These are phyloP conservation scores for Synergus japonicus DNA, from an alignment of 2,888 invertebrate genomes.

Conservation along the genomic window DNA sequence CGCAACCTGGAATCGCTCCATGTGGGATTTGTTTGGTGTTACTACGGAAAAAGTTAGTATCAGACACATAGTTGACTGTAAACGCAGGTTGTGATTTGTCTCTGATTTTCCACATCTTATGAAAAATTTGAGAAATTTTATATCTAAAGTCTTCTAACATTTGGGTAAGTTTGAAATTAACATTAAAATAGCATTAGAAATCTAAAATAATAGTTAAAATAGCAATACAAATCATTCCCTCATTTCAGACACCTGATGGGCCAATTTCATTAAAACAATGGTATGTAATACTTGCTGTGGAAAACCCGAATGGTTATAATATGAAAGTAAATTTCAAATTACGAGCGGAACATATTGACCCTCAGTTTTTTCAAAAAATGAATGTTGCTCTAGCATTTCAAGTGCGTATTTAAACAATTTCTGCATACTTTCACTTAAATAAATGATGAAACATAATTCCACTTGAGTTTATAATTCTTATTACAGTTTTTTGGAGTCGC, in stretches of 20 bases:
- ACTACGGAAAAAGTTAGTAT: neutral
- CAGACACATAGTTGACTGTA: neutral
- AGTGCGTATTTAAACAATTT: neutral
- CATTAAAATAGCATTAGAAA: no score
- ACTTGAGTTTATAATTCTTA: no score
- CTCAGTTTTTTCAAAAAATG: slow-evolving; percentile 50
- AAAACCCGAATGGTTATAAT: slow-evolving; percentile 26
- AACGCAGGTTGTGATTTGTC: neutral
- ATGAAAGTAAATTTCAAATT: slow-evolving; percentile 50
- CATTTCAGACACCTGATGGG: slow-evolving; percentile 49
- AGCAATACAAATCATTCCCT: neutral
- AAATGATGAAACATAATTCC: no score
- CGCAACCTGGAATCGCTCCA: slow-evolving; percentile 52
- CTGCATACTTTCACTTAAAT: no score
- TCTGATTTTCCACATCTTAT: neutral
- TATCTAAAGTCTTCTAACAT: neutral
- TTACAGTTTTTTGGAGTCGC: no score
- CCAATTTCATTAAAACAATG: slow-evolving; percentile 45
- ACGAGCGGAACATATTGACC: slow-evolving; percentile 40
- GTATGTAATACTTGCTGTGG: slow-evolving; percentile 30
- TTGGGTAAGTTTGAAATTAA: neutral
- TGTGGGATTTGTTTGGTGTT: slow-evolving; percentile 1
- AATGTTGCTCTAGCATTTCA: slow-evolving; percentile 42
- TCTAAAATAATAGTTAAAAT: no score
- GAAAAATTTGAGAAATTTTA: neutral